Percentiles rank a stretch among this genome's conserved stretches.
phyloP scores from a whole-genome alignment of 2,888 invertebrate genomes.

The Rhabditoides inermis region DNA sequence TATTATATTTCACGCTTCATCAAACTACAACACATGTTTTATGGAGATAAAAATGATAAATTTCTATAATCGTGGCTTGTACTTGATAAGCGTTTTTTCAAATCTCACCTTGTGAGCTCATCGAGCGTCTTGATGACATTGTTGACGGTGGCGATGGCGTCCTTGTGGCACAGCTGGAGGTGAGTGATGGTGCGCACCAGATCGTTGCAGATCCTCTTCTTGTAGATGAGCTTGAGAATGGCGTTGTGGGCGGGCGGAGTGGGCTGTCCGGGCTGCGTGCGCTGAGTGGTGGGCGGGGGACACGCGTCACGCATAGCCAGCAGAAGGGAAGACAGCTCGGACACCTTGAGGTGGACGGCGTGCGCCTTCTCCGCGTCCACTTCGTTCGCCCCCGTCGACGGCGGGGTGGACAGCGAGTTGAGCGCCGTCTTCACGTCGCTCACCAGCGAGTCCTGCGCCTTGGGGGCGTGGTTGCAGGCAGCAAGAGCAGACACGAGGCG shows the following conservation, averaged over 20 bases:
- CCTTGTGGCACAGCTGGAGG: slow-evolving; percentile 20
- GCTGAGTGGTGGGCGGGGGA: not conserved
- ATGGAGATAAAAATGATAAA: too few species aligned
- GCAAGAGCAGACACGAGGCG: slow-evolving; percentile 71
- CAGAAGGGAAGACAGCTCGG: not conserved
- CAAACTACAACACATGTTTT: too few species aligned
- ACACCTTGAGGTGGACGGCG: not conserved
- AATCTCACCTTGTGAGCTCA: slow-evolving; percentile 24
- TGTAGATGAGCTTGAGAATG: slow-evolving; percentile 27
- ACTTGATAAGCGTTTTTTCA: not conserved
- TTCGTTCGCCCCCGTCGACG: not conserved
- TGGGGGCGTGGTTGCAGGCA: slow-evolving; percentile 70
- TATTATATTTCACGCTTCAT: too few species aligned
- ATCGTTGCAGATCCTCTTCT: slow-evolving; percentile 34
- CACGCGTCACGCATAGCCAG: slow-evolving; percentile 2
- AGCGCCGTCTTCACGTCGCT: slow-evolving; percentile 61
- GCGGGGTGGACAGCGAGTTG: not conserved
- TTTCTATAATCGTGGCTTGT: not conserved
- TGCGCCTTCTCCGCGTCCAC: slow-evolving; percentile 6
- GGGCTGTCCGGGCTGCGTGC: not conserved
- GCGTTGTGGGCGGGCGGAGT: slow-evolving; percentile 5
- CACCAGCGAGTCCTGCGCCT: slow-evolving; percentile 69
- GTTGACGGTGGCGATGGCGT: slow-evolving; percentile 30
- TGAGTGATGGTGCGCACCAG: slow-evolving; percentile 22
- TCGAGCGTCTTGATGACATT: slow-evolving; percentile 36